A percentile compares a stretch with the other conserved stretches of the same genome.
phyloP scores from a whole-genome alignment of 2,113 vertebrate species.

The Synodontis membranacea region DNA sequence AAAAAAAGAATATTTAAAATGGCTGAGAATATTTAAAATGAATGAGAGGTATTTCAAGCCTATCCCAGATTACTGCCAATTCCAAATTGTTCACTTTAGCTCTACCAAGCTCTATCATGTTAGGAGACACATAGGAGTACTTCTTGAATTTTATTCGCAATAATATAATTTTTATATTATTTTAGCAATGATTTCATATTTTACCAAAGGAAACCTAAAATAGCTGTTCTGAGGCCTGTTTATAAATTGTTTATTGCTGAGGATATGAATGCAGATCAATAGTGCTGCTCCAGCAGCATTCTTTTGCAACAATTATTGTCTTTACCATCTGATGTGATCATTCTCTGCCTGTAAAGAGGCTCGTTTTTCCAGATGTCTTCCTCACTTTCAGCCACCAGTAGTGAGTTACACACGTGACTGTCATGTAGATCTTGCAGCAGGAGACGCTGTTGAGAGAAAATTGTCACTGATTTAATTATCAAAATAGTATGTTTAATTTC shows the following conservation, averaged over 20 bases:
- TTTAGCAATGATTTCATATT: too few relatives aligned
- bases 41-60: neutral
- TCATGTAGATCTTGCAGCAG: conserved; percentile 95
- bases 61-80: neutral
- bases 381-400: conserved; percentile 96
- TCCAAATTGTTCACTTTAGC: neutral
- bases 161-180: too few relatives aligned
- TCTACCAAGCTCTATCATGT: neutral
- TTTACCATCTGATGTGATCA: conserved; percentile 83
- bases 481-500: neutral
- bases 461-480: neutral
- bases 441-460: conserved; percentile 77
- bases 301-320: neutral
- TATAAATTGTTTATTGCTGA: neutral
- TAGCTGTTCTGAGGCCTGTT: neutral
- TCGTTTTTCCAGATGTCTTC: conserved; percentile 98
- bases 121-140: neutral
- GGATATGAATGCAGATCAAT: neutral
- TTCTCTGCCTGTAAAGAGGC: conserved; percentile 80
- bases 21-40: neutral
- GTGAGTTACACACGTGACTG: conserved; percentile 91
- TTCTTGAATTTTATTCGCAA: neutral
- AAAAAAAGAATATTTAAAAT: neutral
- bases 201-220: neutral
- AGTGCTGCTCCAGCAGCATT: neutral